Percentiles rank a stretch among this genome's conserved stretches.
Conservation (phyloP, 2,888 invertebrate genomes). For the Mamestra brassicae region DNA sequence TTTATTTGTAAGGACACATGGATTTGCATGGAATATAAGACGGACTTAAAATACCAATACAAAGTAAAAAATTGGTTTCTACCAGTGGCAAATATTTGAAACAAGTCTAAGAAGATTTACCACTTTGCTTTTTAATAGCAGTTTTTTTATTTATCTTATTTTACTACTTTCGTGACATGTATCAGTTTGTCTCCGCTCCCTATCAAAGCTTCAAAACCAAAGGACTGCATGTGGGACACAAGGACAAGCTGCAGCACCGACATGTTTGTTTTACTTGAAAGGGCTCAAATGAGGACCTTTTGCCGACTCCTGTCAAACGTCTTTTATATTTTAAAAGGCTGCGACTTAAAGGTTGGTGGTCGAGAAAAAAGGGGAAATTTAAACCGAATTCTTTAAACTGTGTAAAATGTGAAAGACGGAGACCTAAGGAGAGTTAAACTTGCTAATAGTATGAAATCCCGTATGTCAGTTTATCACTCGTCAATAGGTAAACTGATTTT, state of each 20-base stretch:
- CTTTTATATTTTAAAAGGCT: constrained; percentile 12
- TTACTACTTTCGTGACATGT: not conserved
- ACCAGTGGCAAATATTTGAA: too few relatives aligned
- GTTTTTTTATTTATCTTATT: too few relatives aligned
- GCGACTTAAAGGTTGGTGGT: not conserved
- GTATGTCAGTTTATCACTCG: not conserved
- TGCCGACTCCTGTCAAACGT: not conserved
- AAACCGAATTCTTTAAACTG: not conserved
- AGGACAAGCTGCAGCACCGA: not conserved
- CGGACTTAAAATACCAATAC: too few relatives aligned
- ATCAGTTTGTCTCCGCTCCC: not conserved
- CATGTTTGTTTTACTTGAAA: constrained; percentile 35
- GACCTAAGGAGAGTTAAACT: not conserved
- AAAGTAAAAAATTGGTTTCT: too few relatives aligned
- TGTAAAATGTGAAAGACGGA: not conserved
- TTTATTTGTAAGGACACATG: too few relatives aligned
- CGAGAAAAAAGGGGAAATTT: not conserved
- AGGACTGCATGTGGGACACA: not conserved
- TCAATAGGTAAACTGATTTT: not conserved
- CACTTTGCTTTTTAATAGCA: too few relatives aligned
- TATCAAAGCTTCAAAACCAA: constrained; percentile 10
- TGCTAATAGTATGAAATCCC: not conserved
- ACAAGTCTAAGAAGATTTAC: too few relatives aligned
- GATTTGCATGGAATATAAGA: too few relatives aligned
- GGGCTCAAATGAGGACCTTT: constrained; percentile 15